Percentiles rank a stretch among this genome's conserved stretches.
Evolutionary conservation across 92 coral and sea anemone genomes (phyloP).

Genomic region (Parazoanthus atlanticus): DNA sequence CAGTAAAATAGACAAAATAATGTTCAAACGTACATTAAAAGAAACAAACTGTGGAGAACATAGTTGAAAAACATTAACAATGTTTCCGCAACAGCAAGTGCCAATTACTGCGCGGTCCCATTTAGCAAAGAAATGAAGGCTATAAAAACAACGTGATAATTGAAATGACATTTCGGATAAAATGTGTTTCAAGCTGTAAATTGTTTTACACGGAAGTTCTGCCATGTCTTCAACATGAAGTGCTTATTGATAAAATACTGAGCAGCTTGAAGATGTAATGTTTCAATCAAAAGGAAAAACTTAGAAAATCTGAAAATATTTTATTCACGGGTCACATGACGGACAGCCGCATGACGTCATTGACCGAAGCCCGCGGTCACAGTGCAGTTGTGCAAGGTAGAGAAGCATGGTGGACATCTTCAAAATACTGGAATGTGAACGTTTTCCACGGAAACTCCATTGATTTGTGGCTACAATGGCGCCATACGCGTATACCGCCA

Average conservation of each 20-base stretch:
- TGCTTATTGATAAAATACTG: neutral
- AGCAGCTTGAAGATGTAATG: neutral
- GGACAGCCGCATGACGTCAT: slow-evolving; percentile 42
- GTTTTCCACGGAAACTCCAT: neutral
- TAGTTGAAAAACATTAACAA: no score
- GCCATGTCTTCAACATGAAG: neutral
- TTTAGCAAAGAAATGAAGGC: no score
- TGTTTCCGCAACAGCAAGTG: no score
- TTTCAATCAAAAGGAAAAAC: no score
- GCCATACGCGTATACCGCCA: slow-evolving; percentile 29
- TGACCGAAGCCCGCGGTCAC: slow-evolving; percentile 47
- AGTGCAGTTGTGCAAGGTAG: slow-evolving; percentile 23
- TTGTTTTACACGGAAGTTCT: neutral
- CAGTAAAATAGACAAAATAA: no score
- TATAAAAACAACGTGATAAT: no score
- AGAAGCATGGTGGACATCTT: slow-evolving; percentile 30
- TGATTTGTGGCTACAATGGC: slow-evolving; percentile 35
- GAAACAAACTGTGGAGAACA: no score
- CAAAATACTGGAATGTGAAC: slow-evolving; percentile 34
- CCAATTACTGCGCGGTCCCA: no score
- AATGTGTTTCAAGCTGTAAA: neutral
- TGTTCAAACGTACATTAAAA: no score
- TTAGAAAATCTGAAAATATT: no score
- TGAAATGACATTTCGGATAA: no score
- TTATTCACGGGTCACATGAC: slow-evolving; percentile 30